Conservation (phyloP, 2,888 invertebrate genomes). For the Scaptomyza flava region DNA sequence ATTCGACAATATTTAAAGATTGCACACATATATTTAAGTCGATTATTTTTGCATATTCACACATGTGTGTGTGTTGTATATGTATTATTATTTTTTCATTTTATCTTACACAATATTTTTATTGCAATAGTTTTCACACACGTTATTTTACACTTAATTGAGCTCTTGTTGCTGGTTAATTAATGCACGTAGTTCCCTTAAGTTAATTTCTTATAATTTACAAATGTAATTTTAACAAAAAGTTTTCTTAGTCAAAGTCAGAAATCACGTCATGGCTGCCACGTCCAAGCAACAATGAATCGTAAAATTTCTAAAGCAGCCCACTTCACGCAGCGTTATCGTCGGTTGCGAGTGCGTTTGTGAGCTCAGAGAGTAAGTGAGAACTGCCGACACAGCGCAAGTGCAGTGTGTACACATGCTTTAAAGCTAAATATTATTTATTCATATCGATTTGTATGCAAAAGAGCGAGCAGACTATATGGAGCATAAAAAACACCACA, state of each 20-base stretch:
- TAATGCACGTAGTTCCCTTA: conserved; percentile 76
- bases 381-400: conserved; percentile 31
- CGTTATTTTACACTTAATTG: conserved; percentile 66
- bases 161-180: conserved; percentile 55
- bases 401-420: conserved; percentile 58
- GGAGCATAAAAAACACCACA: not conserved
- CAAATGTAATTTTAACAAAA: conserved; percentile 75
- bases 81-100: conserved; percentile 44
- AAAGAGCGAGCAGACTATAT: conserved; percentile 39
- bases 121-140: conserved; percentile 67
- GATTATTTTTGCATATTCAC: conserved; percentile 38
- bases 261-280: conserved; percentile 85
- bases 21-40: conserved; percentile 45
- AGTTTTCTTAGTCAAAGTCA: conserved; percentile 78
- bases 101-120: conserved; percentile 71
- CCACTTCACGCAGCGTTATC: conserved; percentile 66
- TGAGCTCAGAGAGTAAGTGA: conserved; percentile 48
- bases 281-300: conserved; percentile 85
- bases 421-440: conserved; percentile 12
- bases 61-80: conserved; percentile 34
- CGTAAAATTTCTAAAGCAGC: conserved; percentile 76
- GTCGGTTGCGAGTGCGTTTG: conserved; percentile 64
- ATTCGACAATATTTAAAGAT: conserved; percentile 61
- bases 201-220: conserved; percentile 74
- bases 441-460: conserved; percentile 12